Base-by-base conservation (phyloP, 1,140 invertebrate genomes). In the Hyles vespertilio region DNA sequence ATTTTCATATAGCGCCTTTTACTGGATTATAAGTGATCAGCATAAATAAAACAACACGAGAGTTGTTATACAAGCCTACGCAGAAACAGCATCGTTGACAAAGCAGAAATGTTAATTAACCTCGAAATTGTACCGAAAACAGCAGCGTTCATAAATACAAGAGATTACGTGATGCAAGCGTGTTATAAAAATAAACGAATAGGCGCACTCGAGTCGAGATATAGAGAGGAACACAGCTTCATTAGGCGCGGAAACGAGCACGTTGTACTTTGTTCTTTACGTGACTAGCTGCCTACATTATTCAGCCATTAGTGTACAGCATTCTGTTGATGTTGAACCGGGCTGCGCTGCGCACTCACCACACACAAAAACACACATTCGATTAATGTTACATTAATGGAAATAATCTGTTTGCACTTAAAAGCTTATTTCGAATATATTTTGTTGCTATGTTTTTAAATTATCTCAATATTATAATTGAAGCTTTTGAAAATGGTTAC, bases 271-370 rank as follows among this genome's bases (percentile, higher is more conserved):
- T 60, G 67, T 72, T 67, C 58, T 72, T 72, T 70, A 69, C 69
- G 67, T 72, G 67, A 72, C 69, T 69, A 63, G 58, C 59, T 64
- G 69, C 60, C 58, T 71, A 71, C 66, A 70, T 67, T 70, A 74
- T 69, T 69, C 65, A 70, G 47, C 67, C 72, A 74, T 74, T 74
- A 74, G 67, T 59, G 69, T 55, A 61, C 61, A 49, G 59, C 57
- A 59, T 11, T 47, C 43, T 45, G 54, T 48, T 34, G 33, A 56
- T 56, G 45, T 45, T 22, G 54, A 47, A 48, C 46, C 9, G 32
- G 5, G 44, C 54, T 48, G 8, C 32, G 44, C 22, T n/a, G 52
- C 52, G 52, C 32, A 12, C 36, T 1, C 5, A 5, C 36, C 36
- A 40, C 36, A 40, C 36, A 40, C 36, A 40, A 40, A 40, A 48